Conservation (phyloP, 92 coral and sea anemone genomes). For the Heliopora coerulea region DNA sequence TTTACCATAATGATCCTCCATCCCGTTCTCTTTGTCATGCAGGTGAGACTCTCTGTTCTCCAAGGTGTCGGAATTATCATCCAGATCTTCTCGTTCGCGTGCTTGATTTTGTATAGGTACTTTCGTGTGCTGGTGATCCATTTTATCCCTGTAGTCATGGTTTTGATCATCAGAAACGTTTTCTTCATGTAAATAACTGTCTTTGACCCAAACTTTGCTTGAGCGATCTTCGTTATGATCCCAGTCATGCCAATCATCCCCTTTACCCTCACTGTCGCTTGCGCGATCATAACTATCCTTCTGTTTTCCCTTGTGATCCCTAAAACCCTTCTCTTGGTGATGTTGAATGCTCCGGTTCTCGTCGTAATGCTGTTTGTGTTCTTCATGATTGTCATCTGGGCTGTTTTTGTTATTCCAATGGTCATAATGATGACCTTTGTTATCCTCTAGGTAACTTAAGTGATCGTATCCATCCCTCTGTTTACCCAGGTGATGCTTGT, state of each 20-base stretch:
- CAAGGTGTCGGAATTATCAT: background rate
- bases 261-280: no score
- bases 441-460: background rate
- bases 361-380: no score
- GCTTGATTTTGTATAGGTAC: background rate
- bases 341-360: no score
- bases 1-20: background rate
- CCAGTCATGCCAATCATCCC: background rate
- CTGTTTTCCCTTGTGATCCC: background rate
- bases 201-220: no score
- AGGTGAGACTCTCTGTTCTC: background rate
- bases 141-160: background rate
- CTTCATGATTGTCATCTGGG: background rate
- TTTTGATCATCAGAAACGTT: background rate
- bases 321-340: background rate
- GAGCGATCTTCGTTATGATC: no score
- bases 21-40: background rate
- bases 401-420: background rate
- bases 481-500: background rate
- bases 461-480: background rate
- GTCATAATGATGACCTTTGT: background rate
- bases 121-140: background rate
- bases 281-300: no score
- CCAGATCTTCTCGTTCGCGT: background rate
- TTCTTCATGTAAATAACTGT: no score